phyloP scores from a whole-genome alignment of 2,888 invertebrate species.

The Oegoconia quadripuncta region DNA sequence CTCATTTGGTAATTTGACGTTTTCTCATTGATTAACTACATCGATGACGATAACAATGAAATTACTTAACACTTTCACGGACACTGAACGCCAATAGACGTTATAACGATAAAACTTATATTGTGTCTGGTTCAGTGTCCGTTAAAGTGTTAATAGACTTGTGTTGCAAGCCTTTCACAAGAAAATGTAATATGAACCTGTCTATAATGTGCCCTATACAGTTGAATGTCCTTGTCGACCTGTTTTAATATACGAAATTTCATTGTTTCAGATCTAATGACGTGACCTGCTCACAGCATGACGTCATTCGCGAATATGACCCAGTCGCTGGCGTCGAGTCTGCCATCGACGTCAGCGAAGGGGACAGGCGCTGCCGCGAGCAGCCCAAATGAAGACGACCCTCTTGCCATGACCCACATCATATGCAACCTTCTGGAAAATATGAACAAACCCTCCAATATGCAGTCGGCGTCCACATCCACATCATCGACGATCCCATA shows the following conservation, averaged over 20 bases:
- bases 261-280: slow-evolving; percentile 66
- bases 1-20: no score
- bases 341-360: slow-evolving; percentile 50
- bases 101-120: no score
- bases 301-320: slow-evolving; percentile 67
- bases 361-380: slow-evolving; percentile 40
- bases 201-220: no score
- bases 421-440: slow-evolving; percentile 76
- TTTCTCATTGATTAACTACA: no score
- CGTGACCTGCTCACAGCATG: slow-evolving; percentile 47
- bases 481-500: slow-evolving; percentile 62
- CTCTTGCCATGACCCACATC: slow-evolving; percentile 65
- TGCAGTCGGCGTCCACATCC: slow-evolving; percentile 45
- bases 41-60: no score
- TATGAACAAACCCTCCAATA: slow-evolving; percentile 66
- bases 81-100: no score
- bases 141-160: no score
- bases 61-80: no score
- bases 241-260: slow-evolving; percentile 5
- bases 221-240: no score
- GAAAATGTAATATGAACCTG: no score
- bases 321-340: slow-evolving; percentile 56
- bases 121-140: no score
- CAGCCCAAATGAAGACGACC: slow-evolving; percentile 48
- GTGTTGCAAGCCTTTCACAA: no score